Conservation (phyloP, 1,140 invertebrate genomes). For the Macrobrachium rosenbergii region DNA sequence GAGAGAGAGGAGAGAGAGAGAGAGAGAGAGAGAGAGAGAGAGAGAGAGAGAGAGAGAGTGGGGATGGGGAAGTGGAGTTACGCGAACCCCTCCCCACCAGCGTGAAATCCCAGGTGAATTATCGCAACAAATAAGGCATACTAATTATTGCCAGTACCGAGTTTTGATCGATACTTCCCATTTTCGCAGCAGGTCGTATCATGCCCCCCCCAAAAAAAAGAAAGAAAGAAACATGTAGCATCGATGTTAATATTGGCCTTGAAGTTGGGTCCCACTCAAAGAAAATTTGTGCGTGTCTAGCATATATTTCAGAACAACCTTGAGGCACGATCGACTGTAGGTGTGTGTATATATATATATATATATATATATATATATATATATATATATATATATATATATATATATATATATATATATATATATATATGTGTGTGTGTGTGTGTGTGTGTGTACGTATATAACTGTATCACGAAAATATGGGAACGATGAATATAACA, state of each 20-base stretch:
- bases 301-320: no score
- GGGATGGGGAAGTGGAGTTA: not conserved
- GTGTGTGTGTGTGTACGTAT: not conserved
- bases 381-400: not conserved
- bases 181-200: no score
- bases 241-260: no score
- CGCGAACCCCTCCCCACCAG: no score
- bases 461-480: not conserved
- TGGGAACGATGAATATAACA: not conserved
- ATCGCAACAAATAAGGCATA: no score
- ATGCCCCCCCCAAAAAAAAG: no score
- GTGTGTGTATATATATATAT: slow-evolving; percentile 7
- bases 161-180: no score
- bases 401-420: slow-evolving; percentile 10
- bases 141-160: no score
- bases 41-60: slow-evolving; percentile 7
- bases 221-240: no score
- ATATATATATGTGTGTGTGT: not conserved
- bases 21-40: slow-evolving; percentile 22
- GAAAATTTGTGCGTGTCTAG: no score
- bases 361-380: slow-evolving; percentile 16
- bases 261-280: no score
- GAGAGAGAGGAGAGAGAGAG: slow-evolving; percentile 33
- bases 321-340: not conserved
- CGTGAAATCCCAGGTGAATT: no score